Base-by-base conservation (phyloP, 2,797 vertebrate genomes). In the Benthosema pterotum region DNA sequence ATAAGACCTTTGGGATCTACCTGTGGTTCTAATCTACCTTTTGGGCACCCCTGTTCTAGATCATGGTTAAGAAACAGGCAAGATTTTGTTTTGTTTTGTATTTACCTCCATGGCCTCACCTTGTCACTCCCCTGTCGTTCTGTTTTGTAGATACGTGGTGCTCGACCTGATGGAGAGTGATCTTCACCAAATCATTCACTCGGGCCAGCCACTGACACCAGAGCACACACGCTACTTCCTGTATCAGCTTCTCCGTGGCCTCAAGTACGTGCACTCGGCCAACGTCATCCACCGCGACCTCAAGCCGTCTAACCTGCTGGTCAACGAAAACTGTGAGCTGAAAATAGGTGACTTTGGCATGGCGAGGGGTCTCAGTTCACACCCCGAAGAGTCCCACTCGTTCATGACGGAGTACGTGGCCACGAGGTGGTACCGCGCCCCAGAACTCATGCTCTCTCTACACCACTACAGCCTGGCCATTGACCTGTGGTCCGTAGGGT, bases 361-460 rank as follows among this genome's bases (percentile, higher is more conserved):
- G 96, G 96, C 96, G 0, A 90, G 96, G 5, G 96, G 95, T 63
- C 89, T 97, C n/a, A 95, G 95, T 46, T 92, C 93, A 0, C 94
- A 94, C 0, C 91, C 94, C 0, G 95, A 96, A 49, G 94, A 96
- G 77, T 93, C 94, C 11, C 92, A 94, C 51, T 94, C 93, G 57
- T 97, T 96, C 74, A 97, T 97, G 95, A 97, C 96, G 0, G 96
- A 98, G 80, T 98, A 97, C 0, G 96, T 98, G 85, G 96, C 96
- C 0, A 98, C 96, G 0, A 94, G 96, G 58, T 98, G 96, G 96
- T 98, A 98, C 85, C 93, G 96, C 0, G 95, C 96, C 1, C 96
- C 96, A 0, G 96, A 98, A 52, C 94, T 98, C 18, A 93, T 98
- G 91, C 90, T 98, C 17, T 96, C 96, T 0, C 83, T 98, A 52